A percentile compares a stretch with the other conserved stretches of the same genome.
Evolutionary conservation across 2,888 invertebrate species (phyloP).

Genomic region (Smittia sp.): DNA sequence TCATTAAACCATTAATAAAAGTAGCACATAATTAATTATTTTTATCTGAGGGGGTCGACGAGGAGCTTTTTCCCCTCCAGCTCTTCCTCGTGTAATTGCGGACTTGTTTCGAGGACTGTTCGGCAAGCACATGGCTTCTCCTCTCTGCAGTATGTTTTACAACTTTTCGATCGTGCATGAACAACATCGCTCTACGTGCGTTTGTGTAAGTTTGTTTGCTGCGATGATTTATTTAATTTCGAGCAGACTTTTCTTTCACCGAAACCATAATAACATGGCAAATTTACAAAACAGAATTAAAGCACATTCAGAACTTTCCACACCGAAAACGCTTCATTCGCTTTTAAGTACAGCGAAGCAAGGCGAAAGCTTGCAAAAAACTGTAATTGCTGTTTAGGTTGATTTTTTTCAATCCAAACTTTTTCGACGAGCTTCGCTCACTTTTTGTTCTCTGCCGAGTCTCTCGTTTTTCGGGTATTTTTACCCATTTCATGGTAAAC

Average conservation of each 20-base stretch:
- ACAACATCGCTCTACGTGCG: neutral
- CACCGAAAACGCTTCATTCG: slow-evolving; percentile 12
- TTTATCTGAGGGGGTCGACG: slow-evolving; percentile 11
- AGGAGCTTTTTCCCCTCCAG: neutral
- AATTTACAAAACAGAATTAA: slow-evolving; percentile 2
- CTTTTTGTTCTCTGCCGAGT: neutral
- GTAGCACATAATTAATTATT: slow-evolving; percentile 33
- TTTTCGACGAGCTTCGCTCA: neutral
- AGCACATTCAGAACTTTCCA: neutral
- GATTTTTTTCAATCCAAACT: slow-evolving; percentile 3
- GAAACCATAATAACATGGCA: slow-evolving; percentile 11
- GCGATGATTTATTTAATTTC: slow-evolving; percentile 30
- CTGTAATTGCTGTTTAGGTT: slow-evolving; percentile 23
- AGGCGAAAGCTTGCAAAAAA: neutral
- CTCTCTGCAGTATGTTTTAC: slow-evolving; percentile 1
- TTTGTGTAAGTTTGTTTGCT: slow-evolving; percentile 6
- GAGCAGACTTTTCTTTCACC: neutral
- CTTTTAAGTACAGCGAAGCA: neutral
- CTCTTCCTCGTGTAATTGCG: neutral
- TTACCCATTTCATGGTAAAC: neutral
- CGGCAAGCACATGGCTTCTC: neutral
- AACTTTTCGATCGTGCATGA: neutral
- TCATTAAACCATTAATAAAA: slow-evolving; percentile 37
- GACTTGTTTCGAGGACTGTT: neutral
- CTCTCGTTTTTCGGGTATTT: neutral